phyloP scores from a whole-genome alignment of 2,797 vertebrate species.

The Ptychadena robeensis region DNA sequence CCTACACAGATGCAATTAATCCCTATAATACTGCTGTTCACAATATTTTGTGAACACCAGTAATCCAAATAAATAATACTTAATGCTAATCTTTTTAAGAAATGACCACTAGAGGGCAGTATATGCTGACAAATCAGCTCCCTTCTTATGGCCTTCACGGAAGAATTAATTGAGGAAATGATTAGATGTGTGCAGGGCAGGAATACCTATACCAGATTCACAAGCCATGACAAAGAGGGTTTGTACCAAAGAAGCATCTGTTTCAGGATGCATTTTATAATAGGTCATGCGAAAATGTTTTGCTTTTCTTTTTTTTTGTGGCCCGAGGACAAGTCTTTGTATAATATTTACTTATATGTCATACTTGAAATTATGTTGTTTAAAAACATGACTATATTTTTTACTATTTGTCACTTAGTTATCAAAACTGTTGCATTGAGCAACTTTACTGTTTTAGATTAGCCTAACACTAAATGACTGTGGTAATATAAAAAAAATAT shows the following conservation, averaged over 20 bases:
- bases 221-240: slow-evolving; percentile 65
- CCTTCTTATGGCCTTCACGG: not conserved
- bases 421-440: not conserved
- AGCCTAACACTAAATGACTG: not conserved
- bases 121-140: slow-evolving; percentile 40
- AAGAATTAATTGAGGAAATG: slow-evolving; percentile 56
- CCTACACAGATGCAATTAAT: too few species aligned
- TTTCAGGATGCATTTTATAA: slow-evolving; percentile 54
- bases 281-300: slow-evolving; percentile 60
- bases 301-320: slow-evolving; percentile 30
- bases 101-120: slow-evolving; percentile 74
- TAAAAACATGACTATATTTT: too few species aligned
- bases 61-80: not conserved
- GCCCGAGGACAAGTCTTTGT: slow-evolving; percentile 61
- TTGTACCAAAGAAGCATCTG: slow-evolving; percentile 58
- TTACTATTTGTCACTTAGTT: too few species aligned
- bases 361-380: slow-evolving; percentile 14
- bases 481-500: not conserved
- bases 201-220: slow-evolving; percentile 65
- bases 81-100: not conserved
- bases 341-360: slow-evolving; percentile 22
- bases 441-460: not conserved
- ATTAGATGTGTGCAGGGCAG: slow-evolving; percentile 45
- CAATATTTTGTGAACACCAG: not conserved
- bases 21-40: not conserved